These are phyloP conservation scores for Eueides isabella DNA, from an alignment of 1,140 invertebrate genomes.

Conservation along the genomic window DNA sequence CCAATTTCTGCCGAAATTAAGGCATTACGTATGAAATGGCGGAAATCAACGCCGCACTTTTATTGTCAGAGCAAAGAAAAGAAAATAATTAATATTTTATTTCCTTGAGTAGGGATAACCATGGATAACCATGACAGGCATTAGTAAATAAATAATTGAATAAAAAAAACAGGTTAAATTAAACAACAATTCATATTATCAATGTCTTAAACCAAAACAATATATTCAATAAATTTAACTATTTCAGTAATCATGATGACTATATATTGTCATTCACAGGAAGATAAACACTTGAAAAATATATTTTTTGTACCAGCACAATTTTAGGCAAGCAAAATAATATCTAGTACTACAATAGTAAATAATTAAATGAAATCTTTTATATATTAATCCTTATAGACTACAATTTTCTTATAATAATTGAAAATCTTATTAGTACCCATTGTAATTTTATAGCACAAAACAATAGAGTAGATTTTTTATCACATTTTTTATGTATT, in stretches of 20 bases:
- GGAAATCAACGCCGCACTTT: too few relatives aligned
- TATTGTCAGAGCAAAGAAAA: too few relatives aligned
- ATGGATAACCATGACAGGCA: too few relatives aligned
- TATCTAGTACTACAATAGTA: neutral
- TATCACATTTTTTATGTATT: too few relatives aligned
- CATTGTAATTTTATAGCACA: neutral
- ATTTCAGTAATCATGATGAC: neutral
- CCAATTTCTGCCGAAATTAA: too few relatives aligned
- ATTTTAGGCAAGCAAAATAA: neutral
- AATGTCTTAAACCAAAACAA: neutral
- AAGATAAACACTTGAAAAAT: neutral
- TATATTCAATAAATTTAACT: neutral
- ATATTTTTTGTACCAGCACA: neutral
- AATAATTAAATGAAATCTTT: neutral
- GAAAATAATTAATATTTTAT: too few relatives aligned
- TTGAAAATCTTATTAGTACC: neutral
- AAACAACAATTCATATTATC: constrained; percentile 2
- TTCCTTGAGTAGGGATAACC: too few relatives aligned
- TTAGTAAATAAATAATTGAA: too few relatives aligned
- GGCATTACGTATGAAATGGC: too few relatives aligned
- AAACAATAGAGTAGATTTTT: neutral
- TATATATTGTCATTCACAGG: neutral
- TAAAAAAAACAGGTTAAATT: neutral
- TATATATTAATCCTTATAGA: neutral
- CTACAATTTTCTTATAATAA: neutral